These are phyloP conservation scores for Amphiprion clarkii DNA, from an alignment of 2,797 vertebrate species.

Conservation along the genomic window DNA sequence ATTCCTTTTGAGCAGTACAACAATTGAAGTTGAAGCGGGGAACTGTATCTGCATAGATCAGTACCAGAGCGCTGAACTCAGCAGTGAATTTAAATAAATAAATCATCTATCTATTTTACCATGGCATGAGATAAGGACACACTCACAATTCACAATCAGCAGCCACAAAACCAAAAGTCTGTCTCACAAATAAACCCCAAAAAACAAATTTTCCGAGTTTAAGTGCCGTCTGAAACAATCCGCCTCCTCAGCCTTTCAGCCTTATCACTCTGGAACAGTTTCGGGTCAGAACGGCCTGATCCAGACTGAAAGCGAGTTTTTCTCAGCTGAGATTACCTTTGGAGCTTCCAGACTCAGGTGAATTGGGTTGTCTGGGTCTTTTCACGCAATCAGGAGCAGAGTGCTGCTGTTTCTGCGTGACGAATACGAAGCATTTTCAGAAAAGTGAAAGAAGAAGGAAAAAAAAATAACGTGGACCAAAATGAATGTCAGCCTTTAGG, in stretches of 20 bases:
- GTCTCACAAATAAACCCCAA: neutral
- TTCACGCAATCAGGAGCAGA: conserved; percentile 2
- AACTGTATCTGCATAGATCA: conserved; percentile 19
- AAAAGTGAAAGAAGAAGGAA: neutral
- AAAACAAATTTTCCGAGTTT: conserved; percentile 16
- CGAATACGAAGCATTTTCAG: neutral
- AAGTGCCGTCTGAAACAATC: conserved; percentile 34
- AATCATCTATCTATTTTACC: conserved; percentile 10
- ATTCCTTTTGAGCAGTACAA: conserved; percentile 15
- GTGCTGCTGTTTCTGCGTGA: neutral
- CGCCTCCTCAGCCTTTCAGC: conserved; percentile 10
- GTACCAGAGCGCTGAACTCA: conserved; percentile 7
- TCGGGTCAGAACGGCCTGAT: conserved; percentile 33
- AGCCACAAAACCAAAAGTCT: conserved; percentile 23
- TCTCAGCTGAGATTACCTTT: conserved; percentile 7
- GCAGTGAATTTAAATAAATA: conserved; percentile 9
- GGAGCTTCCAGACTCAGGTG: conserved; percentile 7
- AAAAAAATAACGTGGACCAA: conserved; percentile 57
- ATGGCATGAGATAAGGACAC: neutral
- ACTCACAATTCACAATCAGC: conserved; percentile 27
- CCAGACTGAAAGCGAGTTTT: conserved; percentile 16
- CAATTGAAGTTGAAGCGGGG: neutral
- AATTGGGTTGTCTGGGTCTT: neutral
- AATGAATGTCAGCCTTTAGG: conserved; percentile 27
- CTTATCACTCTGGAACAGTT: conserved; percentile 13